phyloP scores from a whole-genome alignment of 2,888 invertebrate genomes.

The Agrotis segetum region DNA sequence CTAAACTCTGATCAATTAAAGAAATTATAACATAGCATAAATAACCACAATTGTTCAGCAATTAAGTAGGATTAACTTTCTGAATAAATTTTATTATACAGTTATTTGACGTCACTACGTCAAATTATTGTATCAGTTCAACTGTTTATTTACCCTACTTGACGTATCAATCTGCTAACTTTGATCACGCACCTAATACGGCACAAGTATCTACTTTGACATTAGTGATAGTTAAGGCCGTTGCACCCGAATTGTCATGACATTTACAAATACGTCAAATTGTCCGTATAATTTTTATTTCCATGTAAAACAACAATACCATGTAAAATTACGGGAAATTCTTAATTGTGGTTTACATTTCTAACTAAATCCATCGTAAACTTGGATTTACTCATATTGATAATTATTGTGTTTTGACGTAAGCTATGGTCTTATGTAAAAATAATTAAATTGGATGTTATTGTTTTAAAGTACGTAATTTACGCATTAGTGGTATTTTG shows the following conservation, averaged over 20 bases:
- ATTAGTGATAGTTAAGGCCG: constrained; percentile 29
- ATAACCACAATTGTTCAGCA: not conserved
- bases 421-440: constrained; percentile 8
- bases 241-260: constrained; percentile 42
- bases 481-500: constrained; percentile 15
- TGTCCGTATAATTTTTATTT: not conserved
- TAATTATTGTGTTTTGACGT: constrained; percentile 20
- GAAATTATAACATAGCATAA: not conserved
- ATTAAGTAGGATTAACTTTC: not conserved
- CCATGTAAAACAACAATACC: not conserved
- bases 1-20: not conserved
- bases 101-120: constrained; percentile 13
- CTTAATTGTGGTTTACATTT: constrained; percentile 24
- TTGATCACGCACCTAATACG: constrained; percentile 30
- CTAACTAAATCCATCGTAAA: constrained; percentile 8
- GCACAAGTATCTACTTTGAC: constrained; percentile 34
- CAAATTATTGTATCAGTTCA: constrained; percentile 14
- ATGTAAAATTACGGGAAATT: not conserved
- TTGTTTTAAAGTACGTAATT: constrained; percentile 31
- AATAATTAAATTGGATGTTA: constrained; percentile 6
- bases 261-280: constrained; percentile 8
- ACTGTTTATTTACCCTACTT: constrained; percentile 38
- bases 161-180: constrained; percentile 21
- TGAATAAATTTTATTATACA: constrained; percentile 31
- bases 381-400: constrained; percentile 11